phyloP scores from a whole-genome alignment of 2,113 vertebrate species.

The Chaetorhynchus papuensis region DNA sequence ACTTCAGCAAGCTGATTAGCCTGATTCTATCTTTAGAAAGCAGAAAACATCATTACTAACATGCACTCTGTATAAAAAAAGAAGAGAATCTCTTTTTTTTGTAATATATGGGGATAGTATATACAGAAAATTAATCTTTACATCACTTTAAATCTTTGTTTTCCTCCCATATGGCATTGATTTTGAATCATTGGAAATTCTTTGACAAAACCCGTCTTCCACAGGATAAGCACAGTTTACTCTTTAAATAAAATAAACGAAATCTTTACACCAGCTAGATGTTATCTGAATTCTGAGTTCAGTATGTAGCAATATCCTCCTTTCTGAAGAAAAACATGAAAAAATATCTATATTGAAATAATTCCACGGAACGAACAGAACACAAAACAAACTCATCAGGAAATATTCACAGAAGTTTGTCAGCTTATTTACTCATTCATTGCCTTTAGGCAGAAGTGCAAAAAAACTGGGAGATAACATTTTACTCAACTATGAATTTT shows the following conservation, averaged over 20 bases:
- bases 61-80: neutral
- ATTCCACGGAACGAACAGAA: neutral
- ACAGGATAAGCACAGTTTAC: neutral
- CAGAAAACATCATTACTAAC: constrained; percentile 34
- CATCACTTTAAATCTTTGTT: neutral
- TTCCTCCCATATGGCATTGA: neutral
- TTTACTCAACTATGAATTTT: neutral
- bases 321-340: neutral
- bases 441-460: neutral
- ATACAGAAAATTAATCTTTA: neutral
- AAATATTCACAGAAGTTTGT: neutral
- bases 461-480: neutral
- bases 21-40: constrained; percentile 44
- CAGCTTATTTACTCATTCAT: neutral
- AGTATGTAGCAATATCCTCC: neutral
- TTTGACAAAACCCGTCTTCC: neutral
- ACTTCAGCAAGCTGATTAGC: constrained; percentile 62
- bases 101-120: neutral
- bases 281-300: neutral
- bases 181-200: neutral
- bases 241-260: neutral
- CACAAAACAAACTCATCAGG: neutral
- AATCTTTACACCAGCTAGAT: neutral
- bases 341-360: neutral
- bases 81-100: neutral